A percentile compares a stretch with the other conserved stretches of the same genome.
Evolutionary conservation across 2,797 vertebrate genomes (phyloP).

Genomic region (Pangasius macronema): DNA sequence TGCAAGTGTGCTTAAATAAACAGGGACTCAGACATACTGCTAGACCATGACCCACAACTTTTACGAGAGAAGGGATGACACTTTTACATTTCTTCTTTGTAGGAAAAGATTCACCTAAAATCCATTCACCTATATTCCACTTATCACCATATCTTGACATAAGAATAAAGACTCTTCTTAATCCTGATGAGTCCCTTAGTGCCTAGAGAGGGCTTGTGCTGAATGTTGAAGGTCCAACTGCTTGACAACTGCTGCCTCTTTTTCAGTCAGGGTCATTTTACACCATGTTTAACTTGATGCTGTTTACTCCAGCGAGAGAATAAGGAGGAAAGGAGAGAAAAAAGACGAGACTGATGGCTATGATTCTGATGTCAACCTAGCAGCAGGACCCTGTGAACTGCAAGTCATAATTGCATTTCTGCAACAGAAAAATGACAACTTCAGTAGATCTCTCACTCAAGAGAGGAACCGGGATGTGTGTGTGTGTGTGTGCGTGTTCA

Average conservation of each 20-base stretch:
- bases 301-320: conserved; percentile 49
- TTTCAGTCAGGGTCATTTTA: conserved; percentile 32
- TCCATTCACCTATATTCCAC: background rate
- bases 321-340: conserved; percentile 27
- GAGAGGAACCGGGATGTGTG: conserved; percentile 32
- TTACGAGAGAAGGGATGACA: background rate
- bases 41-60: conserved; percentile 2
- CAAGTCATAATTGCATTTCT: conserved; percentile 56
- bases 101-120: background rate
- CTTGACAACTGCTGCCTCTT: conserved; percentile 34
- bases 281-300: conserved; percentile 50
- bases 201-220: background rate
- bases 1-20: conserved; percentile 34
- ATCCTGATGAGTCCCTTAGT: background rate
- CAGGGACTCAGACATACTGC: conserved; percentile 14
- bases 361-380: conserved; percentile 55
- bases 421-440: conserved; percentile 60
- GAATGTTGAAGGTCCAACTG: conserved; percentile 9
- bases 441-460: conserved; percentile 54
- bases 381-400: conserved; percentile 53
- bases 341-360: conserved; percentile 55
- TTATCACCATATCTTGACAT: background rate
- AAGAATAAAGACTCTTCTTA: conserved; percentile 1
- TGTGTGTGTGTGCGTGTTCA: conserved; percentile 19
- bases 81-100: background rate